Evolutionary conservation across 1,140 invertebrate species (phyloP).

Genomic region (Drosophila melanica): DNA sequence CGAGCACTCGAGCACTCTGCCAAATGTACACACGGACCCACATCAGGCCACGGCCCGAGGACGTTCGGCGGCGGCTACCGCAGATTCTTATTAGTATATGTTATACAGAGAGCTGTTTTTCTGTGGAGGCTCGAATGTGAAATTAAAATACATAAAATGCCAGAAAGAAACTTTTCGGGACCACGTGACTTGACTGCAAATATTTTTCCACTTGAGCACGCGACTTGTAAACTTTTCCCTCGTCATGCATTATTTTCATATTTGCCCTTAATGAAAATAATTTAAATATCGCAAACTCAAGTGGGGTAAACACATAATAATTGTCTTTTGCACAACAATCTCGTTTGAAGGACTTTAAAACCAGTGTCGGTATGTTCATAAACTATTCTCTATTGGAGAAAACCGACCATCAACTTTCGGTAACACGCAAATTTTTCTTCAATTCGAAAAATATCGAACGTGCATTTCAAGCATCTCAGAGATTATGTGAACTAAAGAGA

Average conservation of each 20-base stretch:
- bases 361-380: neutral
- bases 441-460: no score
- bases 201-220: neutral
- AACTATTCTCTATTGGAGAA: no score
- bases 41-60: neutral
- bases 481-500: no score
- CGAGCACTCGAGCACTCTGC: neutral
- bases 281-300: slow-evolving; percentile 21
- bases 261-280: slow-evolving; percentile 48
- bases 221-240: slow-evolving; percentile 37
- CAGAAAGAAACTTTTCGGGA: slow-evolving; percentile 31
- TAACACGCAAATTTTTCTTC: no score
- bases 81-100: slow-evolving; percentile 1
- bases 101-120: neutral
- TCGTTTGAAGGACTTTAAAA: neutral
- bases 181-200: slow-evolving; percentile 47
- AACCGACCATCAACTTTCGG: no score
- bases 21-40: neutral
- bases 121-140: slow-evolving; percentile 16
- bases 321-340: neutral
- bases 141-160: slow-evolving; percentile 54
- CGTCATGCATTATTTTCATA: slow-evolving; percentile 6
- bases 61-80: neutral
- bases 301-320: neutral
- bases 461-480: no score